phyloP scores from a whole-genome alignment of 2,797 vertebrate species.

The Cirrhinus mrigala region DNA sequence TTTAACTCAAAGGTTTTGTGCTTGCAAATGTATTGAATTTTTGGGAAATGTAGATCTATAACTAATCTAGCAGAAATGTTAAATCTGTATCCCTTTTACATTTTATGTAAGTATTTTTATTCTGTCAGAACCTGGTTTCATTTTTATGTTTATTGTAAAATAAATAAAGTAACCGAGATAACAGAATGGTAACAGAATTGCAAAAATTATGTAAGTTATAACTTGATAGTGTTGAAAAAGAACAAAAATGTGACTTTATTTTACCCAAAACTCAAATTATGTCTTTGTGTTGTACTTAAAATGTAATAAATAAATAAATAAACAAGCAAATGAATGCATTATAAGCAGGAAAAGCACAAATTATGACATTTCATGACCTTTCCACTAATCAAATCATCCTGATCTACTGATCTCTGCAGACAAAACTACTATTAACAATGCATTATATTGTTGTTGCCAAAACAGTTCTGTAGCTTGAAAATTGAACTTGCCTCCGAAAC shows the following conservation, averaged over 20 bases:
- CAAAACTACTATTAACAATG: slow-evolving; percentile 1
- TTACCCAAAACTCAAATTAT: too few species aligned
- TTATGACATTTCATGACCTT: neutral
- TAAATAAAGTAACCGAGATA: neutral
- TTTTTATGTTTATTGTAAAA: neutral
- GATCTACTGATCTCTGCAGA: neutral
- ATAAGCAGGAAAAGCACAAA: neutral
- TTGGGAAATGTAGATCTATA: neutral
- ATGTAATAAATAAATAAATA: neutral
- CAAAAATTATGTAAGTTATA: neutral
- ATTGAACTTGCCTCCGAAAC: slow-evolving; percentile 45
- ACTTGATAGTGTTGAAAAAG: neutral
- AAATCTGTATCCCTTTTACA: too few species aligned
- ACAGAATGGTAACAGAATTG: neutral
- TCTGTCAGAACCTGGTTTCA: neutral
- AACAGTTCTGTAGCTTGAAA: slow-evolving; percentile 21
- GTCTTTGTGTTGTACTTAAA: neutral
- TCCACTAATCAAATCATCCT: neutral
- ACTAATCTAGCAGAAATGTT: neutral
- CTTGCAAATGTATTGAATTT: neutral
- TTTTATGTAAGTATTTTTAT: neutral
- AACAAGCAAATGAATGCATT: neutral
- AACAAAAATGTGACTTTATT: neutral
- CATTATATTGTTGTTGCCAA: slow-evolving; percentile 24
- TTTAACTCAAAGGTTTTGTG: neutral